Conservation (phyloP, 2,888 invertebrate genomes). For the Drosophila niveifrons region DNA sequence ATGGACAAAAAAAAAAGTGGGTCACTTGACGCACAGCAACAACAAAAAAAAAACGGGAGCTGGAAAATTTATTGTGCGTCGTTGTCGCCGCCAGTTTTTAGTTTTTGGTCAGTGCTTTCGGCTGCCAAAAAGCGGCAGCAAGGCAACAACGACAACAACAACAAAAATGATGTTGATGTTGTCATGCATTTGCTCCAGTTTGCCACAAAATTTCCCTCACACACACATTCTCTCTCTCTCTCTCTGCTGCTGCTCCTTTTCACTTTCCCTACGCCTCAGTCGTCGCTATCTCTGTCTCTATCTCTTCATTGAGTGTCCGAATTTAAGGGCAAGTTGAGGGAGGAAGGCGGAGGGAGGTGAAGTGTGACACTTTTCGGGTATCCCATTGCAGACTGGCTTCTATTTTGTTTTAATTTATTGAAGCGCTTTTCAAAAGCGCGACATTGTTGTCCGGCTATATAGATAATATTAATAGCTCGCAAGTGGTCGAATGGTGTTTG, state of each 20-base stretch:
- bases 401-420: slow-evolving; percentile 70
- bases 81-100: slow-evolving; percentile 67
- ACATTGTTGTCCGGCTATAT: slow-evolving; percentile 63
- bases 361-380: slow-evolving; percentile 19
- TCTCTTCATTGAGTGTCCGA: slow-evolving; percentile 41
- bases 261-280: slow-evolving; percentile 12
- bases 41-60: slow-evolving; percentile 42
- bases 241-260: background rate
- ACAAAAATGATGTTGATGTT: slow-evolving; percentile 61
- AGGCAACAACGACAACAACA: slow-evolving; percentile 32
- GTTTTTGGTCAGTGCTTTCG: slow-evolving; percentile 53
- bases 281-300: slow-evolving; percentile 13
- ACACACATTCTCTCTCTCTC: no score
- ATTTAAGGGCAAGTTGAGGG: background rate
- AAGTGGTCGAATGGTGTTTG: slow-evolving; percentile 57
- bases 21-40: slow-evolving; percentile 71
- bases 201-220: slow-evolving; percentile 9
- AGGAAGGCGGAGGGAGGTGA: background rate
- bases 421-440: slow-evolving; percentile 72
- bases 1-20: slow-evolving; percentile 62
- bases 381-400: slow-evolving; percentile 45
- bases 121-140: slow-evolving; percentile 49
- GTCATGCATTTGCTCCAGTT: slow-evolving; percentile 76
- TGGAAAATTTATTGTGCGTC: slow-evolving; percentile 69
- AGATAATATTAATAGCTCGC: slow-evolving; percentile 77